Evolutionary conservation across 2,113 vertebrate genomes (phyloP).

Genomic region (Proterorhinus semilunaris): DNA sequence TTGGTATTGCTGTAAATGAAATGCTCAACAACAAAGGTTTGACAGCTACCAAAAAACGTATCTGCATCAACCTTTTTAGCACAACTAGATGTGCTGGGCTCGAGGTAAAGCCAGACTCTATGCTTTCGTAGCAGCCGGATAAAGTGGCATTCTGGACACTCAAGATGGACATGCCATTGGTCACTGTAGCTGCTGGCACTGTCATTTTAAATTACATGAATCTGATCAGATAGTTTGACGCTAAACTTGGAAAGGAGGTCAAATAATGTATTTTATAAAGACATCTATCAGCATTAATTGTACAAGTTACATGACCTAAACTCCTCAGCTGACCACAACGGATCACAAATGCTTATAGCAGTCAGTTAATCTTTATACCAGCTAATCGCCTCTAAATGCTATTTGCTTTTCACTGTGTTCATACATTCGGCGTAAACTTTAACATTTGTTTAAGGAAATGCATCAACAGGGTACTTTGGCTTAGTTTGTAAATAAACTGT

Average conservation of each 20-base stretch:
- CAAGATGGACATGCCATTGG: not conserved
- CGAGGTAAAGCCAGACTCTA: not conserved
- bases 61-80: not conserved
- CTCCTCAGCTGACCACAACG: not conserved
- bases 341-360: not conserved
- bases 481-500: not conserved
- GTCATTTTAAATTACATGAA: slow-evolving; percentile 7
- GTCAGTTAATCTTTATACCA: not conserved
- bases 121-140: not conserved
- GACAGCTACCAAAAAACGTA: too few species aligned
- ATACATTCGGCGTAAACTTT: slow-evolving; percentile 1
- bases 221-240: too few species aligned
- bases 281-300: too few species aligned
- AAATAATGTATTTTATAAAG: not conserved
- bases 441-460: not conserved
- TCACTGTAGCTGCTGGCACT: slow-evolving; percentile 3
- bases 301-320: too few species aligned
- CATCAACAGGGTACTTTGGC: not conserved
- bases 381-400: not conserved
- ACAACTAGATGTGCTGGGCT: too few species aligned
- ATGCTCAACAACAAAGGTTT: too few species aligned
- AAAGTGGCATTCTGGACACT: not conserved
- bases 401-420: not conserved
- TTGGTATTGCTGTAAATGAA: too few species aligned
- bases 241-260: not conserved